Evolutionary conservation across 2,113 vertebrate species (phyloP).

Genomic region (Saguinus imperator): DNA sequence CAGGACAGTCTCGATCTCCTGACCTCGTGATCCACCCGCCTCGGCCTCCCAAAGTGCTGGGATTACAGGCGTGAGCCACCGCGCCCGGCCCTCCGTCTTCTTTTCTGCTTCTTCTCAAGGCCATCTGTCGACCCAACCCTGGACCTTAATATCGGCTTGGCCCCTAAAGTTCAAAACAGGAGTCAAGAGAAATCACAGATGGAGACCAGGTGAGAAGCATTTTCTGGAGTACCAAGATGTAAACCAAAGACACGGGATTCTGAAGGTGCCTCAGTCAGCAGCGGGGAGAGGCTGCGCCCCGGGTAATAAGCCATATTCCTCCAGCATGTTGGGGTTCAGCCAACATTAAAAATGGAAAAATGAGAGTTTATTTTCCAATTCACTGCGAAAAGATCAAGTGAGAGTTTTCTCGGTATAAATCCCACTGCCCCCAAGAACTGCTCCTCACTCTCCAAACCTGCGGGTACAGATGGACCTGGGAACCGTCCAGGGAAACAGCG

Average conservation of each 20-base stretch:
- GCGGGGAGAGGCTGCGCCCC: not conserved
- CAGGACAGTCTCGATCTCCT: too few relatives aligned
- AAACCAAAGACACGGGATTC: not conserved
- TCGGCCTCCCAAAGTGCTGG: too few relatives aligned
- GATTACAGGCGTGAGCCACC: too few relatives aligned
- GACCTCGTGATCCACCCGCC: too few relatives aligned
- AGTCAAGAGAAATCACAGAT: rapidly evolving
- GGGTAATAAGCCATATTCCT: not conserved
- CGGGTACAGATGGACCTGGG: rapidly evolving
- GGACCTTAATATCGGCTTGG: rapidly evolving
- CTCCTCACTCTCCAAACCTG: not conserved
- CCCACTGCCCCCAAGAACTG: rapidly evolving
- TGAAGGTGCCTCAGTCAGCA: not conserved
- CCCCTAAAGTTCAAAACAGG: not conserved
- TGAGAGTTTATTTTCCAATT: rapidly evolving
- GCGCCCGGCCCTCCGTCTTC: not conserved
- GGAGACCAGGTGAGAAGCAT: not conserved
- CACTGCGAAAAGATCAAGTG: too few relatives aligned
- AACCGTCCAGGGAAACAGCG: not conserved
- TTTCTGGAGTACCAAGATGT: rapidly evolving
- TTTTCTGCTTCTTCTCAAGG: not conserved
- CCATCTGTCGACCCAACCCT: rapidly evolving
- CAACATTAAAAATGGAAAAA: not conserved
- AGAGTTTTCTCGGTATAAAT: rapidly evolving
- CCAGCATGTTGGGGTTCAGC: rapidly evolving